Percentiles rank a stretch among this genome's conserved stretches.
These are phyloP conservation scores for Mythimna impura DNA, from an alignment of 2,888 invertebrate genomes.

Conservation along the genomic window DNA sequence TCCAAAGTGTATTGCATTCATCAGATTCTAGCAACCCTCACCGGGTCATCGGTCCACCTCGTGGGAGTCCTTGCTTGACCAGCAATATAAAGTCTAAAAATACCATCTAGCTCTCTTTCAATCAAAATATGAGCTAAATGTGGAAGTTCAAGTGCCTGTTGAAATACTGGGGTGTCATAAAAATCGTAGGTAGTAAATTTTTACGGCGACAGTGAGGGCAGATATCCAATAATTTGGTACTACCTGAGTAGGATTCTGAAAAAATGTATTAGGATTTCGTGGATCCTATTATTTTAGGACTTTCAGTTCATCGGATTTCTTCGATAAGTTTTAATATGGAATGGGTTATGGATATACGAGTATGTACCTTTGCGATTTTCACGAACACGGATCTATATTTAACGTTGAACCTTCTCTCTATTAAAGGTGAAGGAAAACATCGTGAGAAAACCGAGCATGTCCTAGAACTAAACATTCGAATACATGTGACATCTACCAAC, in stretches of 20 bases:
- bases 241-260: conserved; percentile 39
- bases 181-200: conserved; percentile 41
- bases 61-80: no score
- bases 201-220: conserved; percentile 48
- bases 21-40: no score
- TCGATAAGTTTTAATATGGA: conserved; percentile 16
- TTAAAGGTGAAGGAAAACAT: no score
- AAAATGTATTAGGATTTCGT: conserved; percentile 27
- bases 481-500: no score
- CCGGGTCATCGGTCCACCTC: no score
- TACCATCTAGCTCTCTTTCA: conserved; percentile 19
- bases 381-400: neutral
- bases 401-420: neutral
- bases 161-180: conserved; percentile 41
- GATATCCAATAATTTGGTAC: conserved; percentile 51
- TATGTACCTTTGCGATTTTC: neutral
- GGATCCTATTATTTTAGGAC: conserved; percentile 25
- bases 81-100: conserved; percentile 19
- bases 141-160: conserved; percentile 16
- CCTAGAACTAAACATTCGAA: no score
- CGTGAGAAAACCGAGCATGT: no score
- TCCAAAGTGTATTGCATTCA: no score
- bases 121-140: conserved; percentile 43
- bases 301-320: conserved; percentile 16
- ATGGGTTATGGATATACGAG: conserved; percentile 2